These are phyloP conservation scores for Anser brachyrhynchus DNA, from an alignment of 2,113 vertebrate genomes.

Conservation along the genomic window DNA sequence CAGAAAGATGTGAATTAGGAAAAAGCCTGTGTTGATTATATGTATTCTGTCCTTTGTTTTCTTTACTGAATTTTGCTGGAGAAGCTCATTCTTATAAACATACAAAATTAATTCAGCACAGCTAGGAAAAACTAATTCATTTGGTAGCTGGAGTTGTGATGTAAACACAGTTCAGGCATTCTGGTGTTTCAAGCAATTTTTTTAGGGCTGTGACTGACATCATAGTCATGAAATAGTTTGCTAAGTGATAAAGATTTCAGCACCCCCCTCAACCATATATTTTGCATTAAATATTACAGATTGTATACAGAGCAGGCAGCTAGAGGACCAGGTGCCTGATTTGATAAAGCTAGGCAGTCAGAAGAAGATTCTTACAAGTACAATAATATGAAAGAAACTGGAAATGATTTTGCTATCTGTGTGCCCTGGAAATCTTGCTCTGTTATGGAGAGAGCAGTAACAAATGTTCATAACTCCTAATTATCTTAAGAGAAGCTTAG, in stretches of 20 bases:
- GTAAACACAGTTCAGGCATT: neutral
- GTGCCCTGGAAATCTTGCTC: neutral
- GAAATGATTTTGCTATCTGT: neutral
- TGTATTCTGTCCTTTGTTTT: neutral
- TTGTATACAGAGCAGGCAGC: neutral
- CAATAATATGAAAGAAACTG: neutral
- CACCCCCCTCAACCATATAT: neutral
- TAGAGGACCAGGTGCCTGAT: neutral
- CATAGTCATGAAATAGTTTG: neutral
- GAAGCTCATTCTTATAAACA: neutral
- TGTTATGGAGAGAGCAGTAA: neutral
- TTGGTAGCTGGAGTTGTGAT: neutral
- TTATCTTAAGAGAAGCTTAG: neutral
- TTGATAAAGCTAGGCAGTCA: neutral
- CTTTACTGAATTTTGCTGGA: neutral
- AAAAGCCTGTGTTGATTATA: neutral
- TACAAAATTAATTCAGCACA: neutral
- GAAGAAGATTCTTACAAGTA: neutral
- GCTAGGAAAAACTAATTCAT: neutral
- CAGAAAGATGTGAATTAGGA: neutral
- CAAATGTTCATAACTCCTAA: neutral
- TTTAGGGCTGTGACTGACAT: neutral
- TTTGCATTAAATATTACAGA: neutral
- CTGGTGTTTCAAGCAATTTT: neutral
- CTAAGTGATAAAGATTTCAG: neutral